phyloP scores from a whole-genome alignment of 1,140 invertebrate genomes.

The Odontomachus brunneus region DNA sequence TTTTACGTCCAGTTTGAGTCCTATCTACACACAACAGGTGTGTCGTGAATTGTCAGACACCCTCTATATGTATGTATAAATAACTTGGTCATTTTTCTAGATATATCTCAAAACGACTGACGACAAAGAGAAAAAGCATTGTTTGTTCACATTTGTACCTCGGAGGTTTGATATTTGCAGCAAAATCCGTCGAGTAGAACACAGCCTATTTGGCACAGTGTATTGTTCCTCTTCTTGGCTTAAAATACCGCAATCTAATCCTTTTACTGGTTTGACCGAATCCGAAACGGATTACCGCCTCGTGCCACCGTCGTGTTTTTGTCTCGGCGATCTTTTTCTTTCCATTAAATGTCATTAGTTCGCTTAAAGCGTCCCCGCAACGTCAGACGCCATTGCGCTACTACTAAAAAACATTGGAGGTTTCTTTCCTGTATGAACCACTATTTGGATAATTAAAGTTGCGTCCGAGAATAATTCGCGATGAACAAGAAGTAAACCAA shows the following conservation, averaged over 20 bases:
- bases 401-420: background rate
- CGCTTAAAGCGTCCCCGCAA: background rate
- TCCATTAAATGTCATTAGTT: constrained; percentile 34
- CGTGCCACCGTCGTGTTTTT: constrained; percentile 18
- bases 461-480: constrained; percentile 2
- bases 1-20: no score
- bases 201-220: background rate
- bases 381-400: background rate
- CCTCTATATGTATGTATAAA: no score
- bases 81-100: no score
- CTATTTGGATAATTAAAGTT: constrained; percentile 1
- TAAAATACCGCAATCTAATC: constrained; percentile 45
- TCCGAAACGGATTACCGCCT: constrained; percentile 43
- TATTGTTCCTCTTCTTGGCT: constrained; percentile 32
- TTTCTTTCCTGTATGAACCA: background rate
- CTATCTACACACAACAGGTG: no score
- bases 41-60: no score
- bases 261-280: constrained; percentile 51
- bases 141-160: no score
- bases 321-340: constrained; percentile 7
- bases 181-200: no score
- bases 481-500: no score
- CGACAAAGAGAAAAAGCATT: no score
- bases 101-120: no score
- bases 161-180: no score